Evolutionary conservation across 2,888 invertebrate species (phyloP).

Genomic region (Campoletis raptor): DNA sequence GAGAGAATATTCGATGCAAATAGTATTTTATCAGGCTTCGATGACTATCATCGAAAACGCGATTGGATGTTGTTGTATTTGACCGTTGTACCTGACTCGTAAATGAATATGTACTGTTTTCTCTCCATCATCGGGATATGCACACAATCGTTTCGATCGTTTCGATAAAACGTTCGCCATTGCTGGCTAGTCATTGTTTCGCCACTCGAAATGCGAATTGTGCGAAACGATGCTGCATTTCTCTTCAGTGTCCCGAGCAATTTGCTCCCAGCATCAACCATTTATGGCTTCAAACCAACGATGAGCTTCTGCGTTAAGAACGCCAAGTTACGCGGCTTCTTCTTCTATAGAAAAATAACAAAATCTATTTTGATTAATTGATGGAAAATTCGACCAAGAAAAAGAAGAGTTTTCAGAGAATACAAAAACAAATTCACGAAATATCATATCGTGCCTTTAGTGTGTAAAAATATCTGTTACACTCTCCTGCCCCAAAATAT

Average conservation of each 20-base stretch:
- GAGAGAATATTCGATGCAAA: slow-evolving; percentile 47
- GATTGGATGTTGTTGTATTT: slow-evolving; percentile 51
- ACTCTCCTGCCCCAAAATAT: no score
- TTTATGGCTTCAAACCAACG: slow-evolving; percentile 5
- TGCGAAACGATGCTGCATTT: slow-evolving; percentile 26
- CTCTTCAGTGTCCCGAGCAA: slow-evolving; percentile 35
- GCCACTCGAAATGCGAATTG: slow-evolving; percentile 37
- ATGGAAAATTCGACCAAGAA: no score
- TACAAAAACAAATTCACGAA: no score
- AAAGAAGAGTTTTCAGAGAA: no score
- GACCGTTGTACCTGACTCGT: slow-evolving; percentile 35
- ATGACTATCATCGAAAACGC: slow-evolving; percentile 65
- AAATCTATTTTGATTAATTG: no score
- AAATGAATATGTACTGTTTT: slow-evolving; percentile 45
- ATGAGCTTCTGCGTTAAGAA: background rate
- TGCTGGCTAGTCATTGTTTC: slow-evolving; percentile 46
- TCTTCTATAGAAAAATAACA: no score
- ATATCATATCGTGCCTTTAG: no score
- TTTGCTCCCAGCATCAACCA: slow-evolving; percentile 20
- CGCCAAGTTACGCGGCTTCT: no score
- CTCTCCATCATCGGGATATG: slow-evolving; percentile 36
- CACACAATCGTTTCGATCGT: slow-evolving; percentile 47
- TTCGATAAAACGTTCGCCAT: slow-evolving; percentile 32
- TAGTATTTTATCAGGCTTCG: slow-evolving; percentile 66
- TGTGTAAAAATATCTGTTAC: no score